phyloP scores from a whole-genome alignment of 2,113 vertebrate species.

The Sigmodon hispidus region DNA sequence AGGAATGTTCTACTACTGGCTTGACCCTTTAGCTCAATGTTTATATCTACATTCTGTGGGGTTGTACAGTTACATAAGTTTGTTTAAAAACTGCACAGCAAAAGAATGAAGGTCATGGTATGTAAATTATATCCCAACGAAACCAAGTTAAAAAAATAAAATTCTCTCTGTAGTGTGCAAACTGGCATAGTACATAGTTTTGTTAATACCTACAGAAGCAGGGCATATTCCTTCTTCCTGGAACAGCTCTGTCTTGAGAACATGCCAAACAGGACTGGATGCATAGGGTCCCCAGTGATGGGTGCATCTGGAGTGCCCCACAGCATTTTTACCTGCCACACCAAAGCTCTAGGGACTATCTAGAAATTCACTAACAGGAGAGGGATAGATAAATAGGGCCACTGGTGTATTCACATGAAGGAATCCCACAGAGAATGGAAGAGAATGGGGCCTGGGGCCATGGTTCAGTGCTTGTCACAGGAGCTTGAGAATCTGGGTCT shows the following conservation, averaged over 20 bases:
- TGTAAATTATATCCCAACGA: not conserved
- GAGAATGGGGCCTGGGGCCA: not conserved
- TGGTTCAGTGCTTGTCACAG: not conserved
- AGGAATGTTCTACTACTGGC: not conserved
- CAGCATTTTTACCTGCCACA: not conserved
- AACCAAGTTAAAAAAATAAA: not conserved
- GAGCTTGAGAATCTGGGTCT: not conserved
- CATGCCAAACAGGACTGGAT: not conserved
- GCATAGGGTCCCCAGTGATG: not conserved
- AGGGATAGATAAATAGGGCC: not conserved
- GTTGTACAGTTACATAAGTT: not conserved
- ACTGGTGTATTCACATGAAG: not conserved
- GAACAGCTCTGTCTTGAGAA: not conserved
- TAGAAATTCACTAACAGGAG: not conserved
- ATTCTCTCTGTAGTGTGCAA: not conserved
- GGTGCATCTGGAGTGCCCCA: not conserved
- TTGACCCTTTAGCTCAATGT: not conserved
- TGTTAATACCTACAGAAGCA: not conserved
- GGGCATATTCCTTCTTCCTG: not conserved
- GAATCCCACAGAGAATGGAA: not conserved
- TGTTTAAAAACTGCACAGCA: not conserved
- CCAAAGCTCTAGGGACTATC: not conserved
- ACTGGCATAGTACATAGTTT: not conserved
- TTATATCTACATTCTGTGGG: not conserved
- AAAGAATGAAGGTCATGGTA: not conserved